Evolutionary conservation across 2,888 invertebrate species (phyloP).

Genomic region (Himalopsyche kuldschensis): DNA sequence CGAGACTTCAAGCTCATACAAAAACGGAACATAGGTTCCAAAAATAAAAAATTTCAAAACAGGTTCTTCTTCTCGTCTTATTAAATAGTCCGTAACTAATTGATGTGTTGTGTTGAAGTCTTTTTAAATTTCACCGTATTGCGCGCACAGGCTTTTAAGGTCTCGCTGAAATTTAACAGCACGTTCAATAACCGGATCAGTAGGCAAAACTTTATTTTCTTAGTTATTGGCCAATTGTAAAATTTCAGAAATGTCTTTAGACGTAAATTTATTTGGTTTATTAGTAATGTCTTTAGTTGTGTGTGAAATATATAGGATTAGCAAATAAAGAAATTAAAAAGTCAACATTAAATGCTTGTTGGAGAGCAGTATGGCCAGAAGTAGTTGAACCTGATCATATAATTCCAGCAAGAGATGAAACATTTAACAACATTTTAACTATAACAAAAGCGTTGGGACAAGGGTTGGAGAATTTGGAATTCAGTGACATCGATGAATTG

Average conservation of each 20-base stretch:
- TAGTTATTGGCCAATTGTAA: too few relatives aligned
- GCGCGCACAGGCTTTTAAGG: too few relatives aligned
- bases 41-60: too few relatives aligned
- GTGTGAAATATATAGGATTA: constrained; percentile 15
- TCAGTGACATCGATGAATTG: background rate
- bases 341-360: constrained; percentile 19
- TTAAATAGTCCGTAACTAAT: too few relatives aligned
- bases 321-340: constrained; percentile 17
- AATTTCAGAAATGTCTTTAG: too few relatives aligned
- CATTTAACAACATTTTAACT: constrained; percentile 10
- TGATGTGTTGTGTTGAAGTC: too few relatives aligned
- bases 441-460: constrained; percentile 11
- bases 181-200: constrained; percentile 13
- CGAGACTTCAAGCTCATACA: too few relatives aligned
- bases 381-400: constrained; percentile 16
- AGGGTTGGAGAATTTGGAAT: background rate
- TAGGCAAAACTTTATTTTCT: constrained; percentile 4
- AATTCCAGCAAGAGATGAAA: constrained; percentile 15
- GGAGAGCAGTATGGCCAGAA: constrained; percentile 19
- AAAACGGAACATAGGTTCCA: too few relatives aligned
- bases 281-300: too few relatives aligned
- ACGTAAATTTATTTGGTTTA: too few relatives aligned
- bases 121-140: too few relatives aligned
- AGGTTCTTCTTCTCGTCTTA: too few relatives aligned
- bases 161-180: constrained; percentile 14